Evolutionary conservation across 2,113 vertebrate species (phyloP).

Genomic region (Psilopogon haemacephalus): DNA sequence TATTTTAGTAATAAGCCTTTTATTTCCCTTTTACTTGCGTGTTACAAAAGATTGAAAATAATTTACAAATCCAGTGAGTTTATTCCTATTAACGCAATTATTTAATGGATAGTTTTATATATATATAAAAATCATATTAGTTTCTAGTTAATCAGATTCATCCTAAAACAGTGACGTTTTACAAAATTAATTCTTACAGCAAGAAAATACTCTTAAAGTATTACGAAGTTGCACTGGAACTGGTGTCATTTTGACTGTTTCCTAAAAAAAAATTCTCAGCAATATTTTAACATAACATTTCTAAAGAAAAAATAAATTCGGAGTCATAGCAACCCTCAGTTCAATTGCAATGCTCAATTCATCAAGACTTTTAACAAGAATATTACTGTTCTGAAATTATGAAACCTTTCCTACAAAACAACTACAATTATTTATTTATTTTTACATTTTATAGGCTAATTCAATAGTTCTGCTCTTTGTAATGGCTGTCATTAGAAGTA

Average conservation of each 20-base stretch:
- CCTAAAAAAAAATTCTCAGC: background rate
- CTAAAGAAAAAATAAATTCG: background rate
- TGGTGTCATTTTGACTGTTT: background rate
- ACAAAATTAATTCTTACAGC: background rate
- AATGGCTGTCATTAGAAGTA: constrained; percentile 1
- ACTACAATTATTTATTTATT: background rate
- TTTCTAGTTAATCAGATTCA: background rate
- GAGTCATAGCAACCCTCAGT: background rate
- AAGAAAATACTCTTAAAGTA: background rate
- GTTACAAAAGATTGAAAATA: background rate
- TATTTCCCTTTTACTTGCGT: background rate
- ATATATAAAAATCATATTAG: background rate
- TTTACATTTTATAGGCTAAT: background rate
- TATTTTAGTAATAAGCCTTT: background rate
- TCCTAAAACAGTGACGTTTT: background rate
- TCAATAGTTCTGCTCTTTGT: background rate
- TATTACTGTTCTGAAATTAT: background rate
- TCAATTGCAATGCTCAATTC: background rate
- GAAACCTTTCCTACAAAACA: background rate
- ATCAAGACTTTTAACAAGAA: background rate
- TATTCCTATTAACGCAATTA: background rate
- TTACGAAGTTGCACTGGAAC: background rate
- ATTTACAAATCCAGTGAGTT: background rate
- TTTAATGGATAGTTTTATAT: background rate
- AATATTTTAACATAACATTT: background rate